Conservation (phyloP, 2,888 invertebrate species). For the Lithophane leautieri region DNA sequence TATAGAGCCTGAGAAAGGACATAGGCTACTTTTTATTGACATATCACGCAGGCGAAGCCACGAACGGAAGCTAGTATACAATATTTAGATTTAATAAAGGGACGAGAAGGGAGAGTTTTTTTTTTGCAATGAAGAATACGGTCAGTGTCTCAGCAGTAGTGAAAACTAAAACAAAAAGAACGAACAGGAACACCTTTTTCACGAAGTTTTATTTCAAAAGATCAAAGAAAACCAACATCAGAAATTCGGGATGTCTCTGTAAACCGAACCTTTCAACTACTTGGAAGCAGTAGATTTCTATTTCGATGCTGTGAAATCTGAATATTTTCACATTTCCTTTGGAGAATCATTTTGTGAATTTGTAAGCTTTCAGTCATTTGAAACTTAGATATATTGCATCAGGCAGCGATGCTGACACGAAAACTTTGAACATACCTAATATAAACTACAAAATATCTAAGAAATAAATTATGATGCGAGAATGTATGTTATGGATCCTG, state of each 20-base stretch:
- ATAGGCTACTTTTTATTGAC: too few relatives aligned
- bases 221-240: conserved; percentile 11
- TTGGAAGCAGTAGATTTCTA: conserved; percentile 50
- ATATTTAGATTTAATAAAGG: background rate
- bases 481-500: background rate
- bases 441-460: background rate
- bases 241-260: conserved; percentile 8
- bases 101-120: too few relatives aligned
- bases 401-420: conserved; percentile 20
- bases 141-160: background rate
- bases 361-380: conserved; percentile 67
- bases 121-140: background rate
- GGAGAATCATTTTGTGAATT: conserved; percentile 54
- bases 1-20: too few relatives aligned
- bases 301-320: conserved; percentile 56
- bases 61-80: too few relatives aligned
- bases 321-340: conserved; percentile 59
- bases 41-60: too few relatives aligned
- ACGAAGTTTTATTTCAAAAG: conserved; percentile 2
- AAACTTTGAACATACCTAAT: conserved; percentile 2
- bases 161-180: background rate
- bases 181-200: background rate
- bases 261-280: conserved; percentile 64
- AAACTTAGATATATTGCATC: conserved; percentile 62
- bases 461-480: background rate